A percentile compares a stretch with the other conserved stretches of the same genome.
Conservation (phyloP, 2,797 vertebrate genomes). For the Trematomus bernacchii region DNA sequence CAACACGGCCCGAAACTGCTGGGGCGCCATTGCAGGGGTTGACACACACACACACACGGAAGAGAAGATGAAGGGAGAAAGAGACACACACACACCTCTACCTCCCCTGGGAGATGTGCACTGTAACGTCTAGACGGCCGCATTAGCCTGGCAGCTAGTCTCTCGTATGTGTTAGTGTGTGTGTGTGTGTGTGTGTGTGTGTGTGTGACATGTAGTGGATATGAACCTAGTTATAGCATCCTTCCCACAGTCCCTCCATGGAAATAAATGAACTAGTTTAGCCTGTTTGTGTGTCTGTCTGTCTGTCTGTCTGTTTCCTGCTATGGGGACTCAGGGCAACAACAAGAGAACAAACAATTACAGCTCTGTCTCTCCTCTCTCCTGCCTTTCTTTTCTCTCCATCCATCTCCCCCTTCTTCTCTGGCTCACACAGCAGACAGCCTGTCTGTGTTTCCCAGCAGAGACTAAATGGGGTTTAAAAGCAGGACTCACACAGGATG, state of each 20-base stretch:
- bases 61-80: slow-evolving; percentile 40
- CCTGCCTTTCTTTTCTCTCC: slow-evolving; percentile 10
- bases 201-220: slow-evolving; percentile 42
- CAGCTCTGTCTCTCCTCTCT: slow-evolving; percentile 57
- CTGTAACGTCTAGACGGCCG: slow-evolving; percentile 69
- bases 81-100: neutral
- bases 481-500: slow-evolving; percentile 23
- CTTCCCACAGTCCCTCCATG: slow-evolving; percentile 63
- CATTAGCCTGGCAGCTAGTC: slow-evolving; percentile 68
- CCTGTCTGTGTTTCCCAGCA: slow-evolving; percentile 27
- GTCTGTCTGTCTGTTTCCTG: slow-evolving; percentile 29
- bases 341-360: slow-evolving; percentile 77
- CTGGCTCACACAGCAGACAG: slow-evolving; percentile 38
- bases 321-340: slow-evolving; percentile 64
- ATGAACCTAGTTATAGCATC: slow-evolving; percentile 58
- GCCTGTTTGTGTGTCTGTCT: neutral
- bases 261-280: slow-evolving; percentile 79
- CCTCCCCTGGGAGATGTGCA: slow-evolving; percentile 58
- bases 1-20: slow-evolving; percentile 79
- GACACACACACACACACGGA: slow-evolving; percentile 44
- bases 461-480: slow-evolving; percentile 44
- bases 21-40: slow-evolving; percentile 79
- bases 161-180: neutral
- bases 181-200: slow-evolving; percentile 22
- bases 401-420: slow-evolving; percentile 28